phyloP scores from a whole-genome alignment of 2,113 vertebrate species.

The Halcyon senegalensis region DNA sequence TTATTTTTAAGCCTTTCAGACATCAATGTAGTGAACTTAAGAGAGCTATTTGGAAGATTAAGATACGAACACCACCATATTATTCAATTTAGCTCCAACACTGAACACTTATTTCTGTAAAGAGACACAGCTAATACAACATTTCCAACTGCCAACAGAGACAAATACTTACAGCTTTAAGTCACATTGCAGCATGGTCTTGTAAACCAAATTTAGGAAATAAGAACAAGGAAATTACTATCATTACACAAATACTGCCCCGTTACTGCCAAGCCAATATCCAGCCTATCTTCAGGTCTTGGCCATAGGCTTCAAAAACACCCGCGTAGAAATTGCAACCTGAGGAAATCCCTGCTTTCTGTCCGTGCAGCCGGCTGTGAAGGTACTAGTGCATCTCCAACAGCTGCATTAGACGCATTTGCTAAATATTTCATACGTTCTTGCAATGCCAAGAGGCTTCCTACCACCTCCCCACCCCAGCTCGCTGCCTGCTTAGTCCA shows the following conservation, averaged over 20 bases:
- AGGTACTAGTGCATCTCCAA: background rate
- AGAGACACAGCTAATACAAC: slow-evolving; percentile 5
- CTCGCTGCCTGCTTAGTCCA: background rate
- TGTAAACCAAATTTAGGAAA: slow-evolving; percentile 15
- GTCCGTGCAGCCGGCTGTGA: background rate
- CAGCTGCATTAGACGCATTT: background rate
- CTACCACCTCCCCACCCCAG: background rate
- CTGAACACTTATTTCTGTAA: slow-evolving; percentile 17
- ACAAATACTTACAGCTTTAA: slow-evolving; percentile 34
- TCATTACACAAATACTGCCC: background rate
- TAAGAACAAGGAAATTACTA: slow-evolving; percentile 20
- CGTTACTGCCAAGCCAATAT: background rate
- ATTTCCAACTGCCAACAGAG: background rate
- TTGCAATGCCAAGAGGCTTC: background rate
- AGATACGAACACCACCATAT: slow-evolving; percentile 38
- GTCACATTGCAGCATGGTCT: background rate
- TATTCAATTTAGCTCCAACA: slow-evolving; percentile 60
- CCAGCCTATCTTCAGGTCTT: background rate
- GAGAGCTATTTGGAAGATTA: slow-evolving; percentile 50
- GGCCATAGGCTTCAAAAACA: background rate
- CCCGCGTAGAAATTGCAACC: background rate
- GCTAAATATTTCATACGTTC: background rate
- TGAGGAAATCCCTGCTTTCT: background rate
- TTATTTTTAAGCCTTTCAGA: slow-evolving; percentile 63
- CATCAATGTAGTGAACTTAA: slow-evolving; percentile 8